phyloP scores from a whole-genome alignment of 1,140 invertebrate species.

The Ceratosolen fusciceps region DNA sequence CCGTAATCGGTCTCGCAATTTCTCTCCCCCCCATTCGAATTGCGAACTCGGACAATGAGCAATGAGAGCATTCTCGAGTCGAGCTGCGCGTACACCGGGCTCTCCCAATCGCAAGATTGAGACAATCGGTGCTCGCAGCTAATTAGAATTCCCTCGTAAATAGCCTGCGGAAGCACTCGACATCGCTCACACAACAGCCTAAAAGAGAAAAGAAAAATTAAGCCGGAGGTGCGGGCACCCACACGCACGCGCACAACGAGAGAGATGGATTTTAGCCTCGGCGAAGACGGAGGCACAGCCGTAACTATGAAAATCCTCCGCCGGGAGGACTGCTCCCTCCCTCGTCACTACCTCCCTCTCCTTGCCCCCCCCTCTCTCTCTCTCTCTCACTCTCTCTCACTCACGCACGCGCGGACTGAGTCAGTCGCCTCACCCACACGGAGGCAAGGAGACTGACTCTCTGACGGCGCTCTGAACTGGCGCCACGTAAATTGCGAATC shows the following conservation, averaged over 20 bases:
- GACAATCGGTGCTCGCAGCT: constrained; percentile 2
- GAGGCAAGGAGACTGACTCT: too few species aligned
- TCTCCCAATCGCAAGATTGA: not conserved
- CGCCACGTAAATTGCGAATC: constrained; percentile 48
- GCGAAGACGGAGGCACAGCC: not conserved
- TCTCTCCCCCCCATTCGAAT: not conserved
- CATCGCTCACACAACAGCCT: not conserved
- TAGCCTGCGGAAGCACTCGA: not conserved
- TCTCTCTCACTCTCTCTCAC: not conserved
- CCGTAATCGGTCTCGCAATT: not conserved
- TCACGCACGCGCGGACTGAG: too few species aligned
- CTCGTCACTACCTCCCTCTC: not conserved
- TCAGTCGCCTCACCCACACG: too few species aligned
- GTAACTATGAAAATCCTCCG: not conserved
- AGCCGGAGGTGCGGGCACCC: not conserved
- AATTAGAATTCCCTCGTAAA: constrained; percentile 14
- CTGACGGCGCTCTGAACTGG: not conserved
- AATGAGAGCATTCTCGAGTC: not conserved
- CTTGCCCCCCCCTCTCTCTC: too few species aligned
- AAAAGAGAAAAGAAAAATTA: too few species aligned
- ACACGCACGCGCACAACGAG: not conserved
- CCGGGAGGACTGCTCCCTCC: too few species aligned
- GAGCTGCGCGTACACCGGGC: not conserved
- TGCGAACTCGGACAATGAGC: not conserved
- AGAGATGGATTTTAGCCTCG: not conserved